Percentiles rank a stretch among this genome's conserved stretches.
phyloP scores from a whole-genome alignment of 2,113 vertebrate species.

The Odocoileus hemionus region DNA sequence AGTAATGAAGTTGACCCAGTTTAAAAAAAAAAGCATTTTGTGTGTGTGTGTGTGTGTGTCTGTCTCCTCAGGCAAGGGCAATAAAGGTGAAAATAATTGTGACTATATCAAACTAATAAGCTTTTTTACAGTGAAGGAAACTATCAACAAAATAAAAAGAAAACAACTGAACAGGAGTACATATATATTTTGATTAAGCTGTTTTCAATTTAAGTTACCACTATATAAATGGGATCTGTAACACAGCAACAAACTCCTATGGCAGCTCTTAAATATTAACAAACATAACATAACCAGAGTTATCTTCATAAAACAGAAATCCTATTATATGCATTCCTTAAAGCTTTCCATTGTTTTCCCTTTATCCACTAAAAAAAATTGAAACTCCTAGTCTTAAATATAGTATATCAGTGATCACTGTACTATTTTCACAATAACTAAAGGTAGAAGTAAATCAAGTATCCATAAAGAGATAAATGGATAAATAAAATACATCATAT shows the following conservation, averaged over 20 bases:
- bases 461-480: neutral
- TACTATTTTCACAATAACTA: neutral
- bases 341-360: neutral
- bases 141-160: neutral
- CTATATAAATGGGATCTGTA: neutral
- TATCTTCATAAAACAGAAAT: neutral
- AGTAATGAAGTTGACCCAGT: neutral
- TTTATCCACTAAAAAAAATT: neutral
- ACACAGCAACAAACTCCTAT: neutral
- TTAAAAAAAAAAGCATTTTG: neutral
- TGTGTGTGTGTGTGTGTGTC: neutral
- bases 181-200: neutral
- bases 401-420: neutral
- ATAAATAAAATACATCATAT: neutral
- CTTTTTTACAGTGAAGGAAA: neutral
- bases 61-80: neutral
- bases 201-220: neutral
- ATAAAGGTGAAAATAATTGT: neutral
- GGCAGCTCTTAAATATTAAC: neutral
- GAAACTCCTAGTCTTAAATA: neutral
- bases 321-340: neutral
- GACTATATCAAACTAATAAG: neutral
- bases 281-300: neutral
- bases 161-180: neutral
- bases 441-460: neutral